Conservation (phyloP, 2,888 invertebrate species). For the Pammene aurita region DNA sequence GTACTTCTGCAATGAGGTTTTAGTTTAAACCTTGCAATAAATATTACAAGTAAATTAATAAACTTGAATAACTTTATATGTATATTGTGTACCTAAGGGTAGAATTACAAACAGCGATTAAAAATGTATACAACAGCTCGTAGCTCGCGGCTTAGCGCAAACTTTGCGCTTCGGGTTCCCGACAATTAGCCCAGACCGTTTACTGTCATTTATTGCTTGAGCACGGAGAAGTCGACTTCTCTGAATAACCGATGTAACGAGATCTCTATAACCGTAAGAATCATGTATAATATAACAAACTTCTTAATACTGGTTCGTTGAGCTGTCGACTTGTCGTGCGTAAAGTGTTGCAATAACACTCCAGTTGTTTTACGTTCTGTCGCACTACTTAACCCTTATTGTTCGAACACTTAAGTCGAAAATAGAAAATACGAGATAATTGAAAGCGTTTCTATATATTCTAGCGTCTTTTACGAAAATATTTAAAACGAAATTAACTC, state of each 20-base stretch:
- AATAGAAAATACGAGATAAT: neutral
- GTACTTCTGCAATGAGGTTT: neutral
- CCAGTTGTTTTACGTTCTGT: slow-evolving; percentile 1
- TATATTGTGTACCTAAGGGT: neutral
- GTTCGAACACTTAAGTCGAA: neutral
- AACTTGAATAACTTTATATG: neutral
- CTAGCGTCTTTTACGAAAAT: too few species aligned
- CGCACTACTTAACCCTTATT: slow-evolving; percentile 1
- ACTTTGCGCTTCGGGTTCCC: slow-evolving; percentile 23
- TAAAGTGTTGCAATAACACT: neutral
- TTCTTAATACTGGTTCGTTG: too few species aligned
- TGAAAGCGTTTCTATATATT: neutral
- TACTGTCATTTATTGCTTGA: slow-evolving; percentile 7
- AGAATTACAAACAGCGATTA: slow-evolving; percentile 32
- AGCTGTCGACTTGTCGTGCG: too few species aligned
- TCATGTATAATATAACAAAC: neutral
- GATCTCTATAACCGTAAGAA: neutral
- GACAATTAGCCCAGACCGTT: slow-evolving; percentile 32
- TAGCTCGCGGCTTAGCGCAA: slow-evolving; percentile 24
- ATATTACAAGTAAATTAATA: neutral
- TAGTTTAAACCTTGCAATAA: neutral
- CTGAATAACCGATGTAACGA: neutral
- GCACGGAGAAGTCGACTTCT: neutral
- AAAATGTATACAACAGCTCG: slow-evolving; percentile 27
- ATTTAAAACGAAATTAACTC: too few species aligned